Evolutionary conservation across 2,113 vertebrate genomes (phyloP).

Genomic region (Dinomys branickii): DNA sequence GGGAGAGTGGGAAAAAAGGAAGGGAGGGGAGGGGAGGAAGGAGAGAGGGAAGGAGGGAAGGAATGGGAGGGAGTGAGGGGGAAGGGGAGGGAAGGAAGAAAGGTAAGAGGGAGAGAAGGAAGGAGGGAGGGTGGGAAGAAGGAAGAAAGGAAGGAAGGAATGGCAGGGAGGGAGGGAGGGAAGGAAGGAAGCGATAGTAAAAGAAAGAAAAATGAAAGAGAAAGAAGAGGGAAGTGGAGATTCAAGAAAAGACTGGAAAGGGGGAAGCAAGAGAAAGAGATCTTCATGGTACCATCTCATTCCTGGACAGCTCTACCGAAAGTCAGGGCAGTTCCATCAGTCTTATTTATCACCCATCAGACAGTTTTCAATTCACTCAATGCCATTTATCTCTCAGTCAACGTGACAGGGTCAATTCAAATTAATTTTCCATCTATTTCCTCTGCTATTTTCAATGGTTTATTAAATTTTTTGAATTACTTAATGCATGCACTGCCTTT

Average conservation of each 20-base stretch:
- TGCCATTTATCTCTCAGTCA: constrained; percentile 42
- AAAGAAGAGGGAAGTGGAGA: no score
- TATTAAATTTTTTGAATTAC: constrained; percentile 55
- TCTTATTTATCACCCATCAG: constrained; percentile 36
- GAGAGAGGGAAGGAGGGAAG: no score
- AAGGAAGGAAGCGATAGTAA: not conserved
- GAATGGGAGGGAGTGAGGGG: not conserved
- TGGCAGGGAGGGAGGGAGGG: not conserved
- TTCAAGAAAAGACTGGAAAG: no score
- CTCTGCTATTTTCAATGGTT: constrained; percentile 48
- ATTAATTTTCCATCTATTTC: constrained; percentile 68
- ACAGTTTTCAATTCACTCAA: constrained; percentile 40
- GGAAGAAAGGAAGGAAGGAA: not conserved
- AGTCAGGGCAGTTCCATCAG: not conserved
- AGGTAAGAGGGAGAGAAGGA: no score
- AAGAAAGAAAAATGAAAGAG: not conserved
- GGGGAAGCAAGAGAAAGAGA: rapidly evolving
- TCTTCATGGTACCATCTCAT: not conserved
- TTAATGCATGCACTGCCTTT: not conserved
- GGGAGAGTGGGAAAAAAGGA: not conserved
- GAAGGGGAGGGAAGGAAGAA: not conserved
- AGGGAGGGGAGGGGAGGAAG: not conserved
- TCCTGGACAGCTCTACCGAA: constrained; percentile 14
- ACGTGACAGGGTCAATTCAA: constrained; percentile 34
- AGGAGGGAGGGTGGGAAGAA: not conserved